Evolutionary conservation across 92 coral and sea anemone species (phyloP), one percentile per base, ranked within the genome.

Genomic region (Bergia sp.): DNA sequence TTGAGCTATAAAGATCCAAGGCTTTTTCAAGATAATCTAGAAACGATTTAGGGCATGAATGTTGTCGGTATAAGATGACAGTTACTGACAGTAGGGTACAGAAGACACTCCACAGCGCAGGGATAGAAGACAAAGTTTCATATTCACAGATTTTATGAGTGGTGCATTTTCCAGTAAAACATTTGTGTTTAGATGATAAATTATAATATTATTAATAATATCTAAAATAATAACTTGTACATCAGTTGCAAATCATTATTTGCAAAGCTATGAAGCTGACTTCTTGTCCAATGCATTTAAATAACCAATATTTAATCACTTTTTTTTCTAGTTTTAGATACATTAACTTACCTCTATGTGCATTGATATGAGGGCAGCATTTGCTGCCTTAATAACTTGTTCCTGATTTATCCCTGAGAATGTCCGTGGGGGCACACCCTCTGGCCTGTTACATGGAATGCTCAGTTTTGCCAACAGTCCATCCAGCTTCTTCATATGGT

Each of bases 301-400:
- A 4, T n/a, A 21, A 69, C n/a, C 9, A 4, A 2, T 20, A 36
- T 77, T 77, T 39, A 6, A 81, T 81, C 23, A 81, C 15, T 53
- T 10, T 41, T 53, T 13, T 45, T 0, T 81, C 13, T 45, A n/a
- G 44, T 29, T 65, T 21, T 64, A 49, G 9, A 10, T 65, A 3
- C 29, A 10, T 13, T 40, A 12, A 61, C 82, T 2, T 76, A 92
- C 93, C 80, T 81, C 85, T 18, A 93, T 89, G 9, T 93, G 94
- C 94, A 97, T 94, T 45, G 96, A 93, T 8, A 88, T 81, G 77
- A 97, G 83, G 16, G 98, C 98, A 13, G 93, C 96, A 45, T 82
- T 89, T 37, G 98, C 95, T 0, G 98, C 98, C 82, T 90, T 96
- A 65, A 91, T 90, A 23, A 97, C 94, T 41, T 97, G 97, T 66